These are phyloP conservation scores for Leucophora obtusa DNA, from an alignment of 2,888 invertebrate species.

Conservation along the genomic window DNA sequence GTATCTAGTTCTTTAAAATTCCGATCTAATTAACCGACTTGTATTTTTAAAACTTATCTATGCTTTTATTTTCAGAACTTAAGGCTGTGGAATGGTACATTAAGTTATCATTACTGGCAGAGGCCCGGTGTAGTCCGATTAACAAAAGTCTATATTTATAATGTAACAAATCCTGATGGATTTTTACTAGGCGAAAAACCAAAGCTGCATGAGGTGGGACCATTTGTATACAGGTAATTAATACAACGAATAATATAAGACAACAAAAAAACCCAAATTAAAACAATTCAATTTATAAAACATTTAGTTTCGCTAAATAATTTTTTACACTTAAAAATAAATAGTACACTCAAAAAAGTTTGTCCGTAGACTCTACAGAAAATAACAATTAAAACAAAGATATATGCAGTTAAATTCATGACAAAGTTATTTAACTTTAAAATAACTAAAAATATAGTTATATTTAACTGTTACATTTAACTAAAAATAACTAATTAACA, in stretches of 20 bases:
- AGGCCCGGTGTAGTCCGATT: constrained; percentile 89
- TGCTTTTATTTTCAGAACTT: constrained; percentile 83
- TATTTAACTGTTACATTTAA: too few relatives aligned
- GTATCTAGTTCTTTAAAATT: too few relatives aligned
- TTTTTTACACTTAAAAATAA: neutral
- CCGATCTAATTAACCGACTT: too few relatives aligned
- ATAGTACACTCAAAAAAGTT: too few relatives aligned
- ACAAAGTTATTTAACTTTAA: too few relatives aligned
- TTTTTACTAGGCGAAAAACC: constrained; percentile 90
- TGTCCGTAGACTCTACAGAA: too few relatives aligned
- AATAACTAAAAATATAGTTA: too few relatives aligned
- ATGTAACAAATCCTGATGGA: constrained; percentile 90
- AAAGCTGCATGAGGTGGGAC: constrained; percentile 89
- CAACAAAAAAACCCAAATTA: neutral
- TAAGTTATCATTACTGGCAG: constrained; percentile 94
- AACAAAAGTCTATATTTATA: constrained; percentile 93
- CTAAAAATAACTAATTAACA: too few relatives aligned
- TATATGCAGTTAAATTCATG: too few relatives aligned
- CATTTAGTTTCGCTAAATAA: constrained; percentile 16
- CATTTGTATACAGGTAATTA: constrained; percentile 90
- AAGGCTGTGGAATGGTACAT: constrained; percentile 89
- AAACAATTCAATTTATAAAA: neutral
- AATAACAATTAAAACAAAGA: too few relatives aligned
- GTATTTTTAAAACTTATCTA: too few relatives aligned
- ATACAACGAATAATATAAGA: neutral